Conservation (phyloP, 2,888 invertebrate species). For the Pyrrhopygopsis socrates region DNA sequence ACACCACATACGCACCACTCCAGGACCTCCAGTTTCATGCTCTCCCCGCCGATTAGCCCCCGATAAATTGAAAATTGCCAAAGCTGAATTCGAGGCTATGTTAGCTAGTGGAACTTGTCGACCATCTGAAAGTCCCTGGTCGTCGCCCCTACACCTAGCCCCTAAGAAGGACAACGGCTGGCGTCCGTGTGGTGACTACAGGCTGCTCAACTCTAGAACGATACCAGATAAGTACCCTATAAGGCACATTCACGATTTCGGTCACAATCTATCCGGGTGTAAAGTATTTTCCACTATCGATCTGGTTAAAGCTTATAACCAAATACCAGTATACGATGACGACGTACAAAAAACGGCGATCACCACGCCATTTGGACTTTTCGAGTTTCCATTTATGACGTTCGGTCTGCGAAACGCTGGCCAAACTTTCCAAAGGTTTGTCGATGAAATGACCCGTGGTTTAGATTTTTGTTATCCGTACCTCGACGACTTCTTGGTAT, state of each 20-base stretch:
- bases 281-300: slow-evolving; percentile 60
- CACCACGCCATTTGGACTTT: no score
- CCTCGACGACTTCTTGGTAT: no score
- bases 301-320: slow-evolving; percentile 88
- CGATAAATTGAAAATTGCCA: slow-evolving; percentile 84
- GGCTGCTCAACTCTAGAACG: slow-evolving; percentile 86
- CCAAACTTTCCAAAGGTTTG: no score
- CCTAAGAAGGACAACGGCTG: slow-evolving; percentile 82
- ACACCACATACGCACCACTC: slow-evolving; percentile 85
- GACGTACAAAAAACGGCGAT: slow-evolving; percentile 89
- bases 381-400: slow-evolving; percentile 87
- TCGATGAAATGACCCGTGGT: no score
- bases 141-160: no score
- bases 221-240: slow-evolving; percentile 88
- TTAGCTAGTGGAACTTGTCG: slow-evolving; percentile 85
- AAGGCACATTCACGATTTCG: slow-evolving; percentile 67
- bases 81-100: slow-evolving; percentile 86
- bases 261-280: slow-evolving; percentile 60
- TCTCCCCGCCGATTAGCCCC: slow-evolving; percentile 86
- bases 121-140: slow-evolving; percentile 84
- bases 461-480: no score
- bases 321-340: slow-evolving; percentile 88
- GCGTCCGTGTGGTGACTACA: slow-evolving; percentile 88
- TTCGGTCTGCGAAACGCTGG: slow-evolving; percentile 90
- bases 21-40: slow-evolving; percentile 83